Percentiles rank a stretch among this genome's conserved stretches.
Conservation (phyloP, 1,140 invertebrate species). For the Panulirus ornatus region DNA sequence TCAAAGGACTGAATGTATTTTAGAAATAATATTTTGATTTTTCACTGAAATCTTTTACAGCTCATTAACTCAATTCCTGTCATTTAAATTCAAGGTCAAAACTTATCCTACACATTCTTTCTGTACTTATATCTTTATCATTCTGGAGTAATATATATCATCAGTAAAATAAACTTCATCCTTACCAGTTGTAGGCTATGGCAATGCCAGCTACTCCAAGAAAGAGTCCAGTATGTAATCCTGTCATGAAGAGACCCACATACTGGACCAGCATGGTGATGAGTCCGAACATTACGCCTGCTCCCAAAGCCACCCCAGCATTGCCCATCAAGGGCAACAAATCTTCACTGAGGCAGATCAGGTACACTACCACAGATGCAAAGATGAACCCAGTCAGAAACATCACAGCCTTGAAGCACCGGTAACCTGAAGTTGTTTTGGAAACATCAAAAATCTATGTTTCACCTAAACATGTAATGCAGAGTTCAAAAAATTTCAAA, state of each 20-base stretch:
- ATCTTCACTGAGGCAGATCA: constrained; percentile 88
- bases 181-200: constrained; percentile 76
- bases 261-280: constrained; percentile 91
- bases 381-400: constrained; percentile 93
- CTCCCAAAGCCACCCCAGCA: constrained; percentile 85
- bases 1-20: no score
- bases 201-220: constrained; percentile 82
- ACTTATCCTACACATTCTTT: no score
- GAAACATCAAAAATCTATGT: not conserved
- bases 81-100: no score
- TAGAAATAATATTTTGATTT: no score
- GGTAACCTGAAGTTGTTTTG: constrained; percentile 85
- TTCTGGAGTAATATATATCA: no score
- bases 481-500: not conserved
- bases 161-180: no score
- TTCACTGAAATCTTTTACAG: no score
- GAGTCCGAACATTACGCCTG: constrained; percentile 87
- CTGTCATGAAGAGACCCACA: constrained; percentile 89
- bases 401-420: constrained; percentile 93
- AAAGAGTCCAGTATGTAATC: constrained; percentile 88
- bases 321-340: constrained; percentile 87
- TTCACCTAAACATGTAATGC: not conserved
- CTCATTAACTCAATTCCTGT: no score
- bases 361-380: constrained; percentile 87
- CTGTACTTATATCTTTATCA: no score